phyloP scores from a whole-genome alignment of 2,888 invertebrate genomes.

The Orthosia gothica region DNA sequence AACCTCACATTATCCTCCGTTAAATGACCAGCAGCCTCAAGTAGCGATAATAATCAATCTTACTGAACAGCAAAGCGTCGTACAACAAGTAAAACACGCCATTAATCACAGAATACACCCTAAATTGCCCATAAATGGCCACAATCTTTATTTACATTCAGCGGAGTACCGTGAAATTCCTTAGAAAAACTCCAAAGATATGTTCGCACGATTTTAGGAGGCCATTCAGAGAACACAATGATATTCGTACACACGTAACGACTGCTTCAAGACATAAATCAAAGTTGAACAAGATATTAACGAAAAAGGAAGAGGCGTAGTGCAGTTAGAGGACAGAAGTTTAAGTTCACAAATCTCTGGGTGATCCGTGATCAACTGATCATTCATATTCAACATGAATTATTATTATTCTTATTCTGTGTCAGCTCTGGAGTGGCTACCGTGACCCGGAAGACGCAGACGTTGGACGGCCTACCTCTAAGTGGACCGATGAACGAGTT shows the following conservation, averaged over 20 bases:
- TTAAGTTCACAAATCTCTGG: neutral
- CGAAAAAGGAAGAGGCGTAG: slow-evolving; percentile 54
- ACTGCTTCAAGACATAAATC: slow-evolving; percentile 85
- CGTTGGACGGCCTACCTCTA: too few relatives aligned
- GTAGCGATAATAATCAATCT: slow-evolving; percentile 74
- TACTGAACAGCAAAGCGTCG: slow-evolving; percentile 67
- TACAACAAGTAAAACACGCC: slow-evolving; percentile 77
- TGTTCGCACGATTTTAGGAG: slow-evolving; percentile 83
- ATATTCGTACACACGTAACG: slow-evolving; percentile 70
- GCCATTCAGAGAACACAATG: slow-evolving; percentile 65
- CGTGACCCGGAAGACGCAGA: too few relatives aligned
- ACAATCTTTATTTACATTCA: slow-evolving; percentile 82
- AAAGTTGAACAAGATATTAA: slow-evolving; percentile 87
- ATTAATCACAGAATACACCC: slow-evolving; percentile 82
- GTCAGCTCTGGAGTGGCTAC: too few relatives aligned
- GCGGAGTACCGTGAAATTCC: slow-evolving; percentile 81
- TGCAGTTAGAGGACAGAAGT: slow-evolving; percentile 43
- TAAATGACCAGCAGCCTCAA: slow-evolving; percentile 21
- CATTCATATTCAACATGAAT: too few relatives aligned
- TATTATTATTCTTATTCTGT: too few relatives aligned
- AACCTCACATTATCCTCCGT: neutral
- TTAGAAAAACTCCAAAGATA: slow-evolving; percentile 70
- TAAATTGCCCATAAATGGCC: slow-evolving; percentile 89
- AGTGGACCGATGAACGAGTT: too few relatives aligned
- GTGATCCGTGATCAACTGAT: too few relatives aligned